Conservation (phyloP, 2,888 invertebrate genomes). For the Aporophyla lueneburgensis region DNA sequence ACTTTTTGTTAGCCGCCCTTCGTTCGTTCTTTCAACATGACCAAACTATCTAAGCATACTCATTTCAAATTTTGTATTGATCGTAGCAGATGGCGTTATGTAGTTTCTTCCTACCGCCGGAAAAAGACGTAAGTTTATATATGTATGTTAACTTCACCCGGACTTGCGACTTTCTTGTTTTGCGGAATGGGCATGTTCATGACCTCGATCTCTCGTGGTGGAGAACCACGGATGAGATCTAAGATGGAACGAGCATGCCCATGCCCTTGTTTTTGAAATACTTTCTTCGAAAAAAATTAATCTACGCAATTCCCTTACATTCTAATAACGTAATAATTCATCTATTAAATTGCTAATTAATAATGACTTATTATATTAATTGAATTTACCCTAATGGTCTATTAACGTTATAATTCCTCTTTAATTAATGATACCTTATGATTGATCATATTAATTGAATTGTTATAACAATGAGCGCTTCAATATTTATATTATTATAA, state of each 20-base stretch:
- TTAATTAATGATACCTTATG: too few relatives aligned
- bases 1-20: too few relatives aligned
- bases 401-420: too few relatives aligned
- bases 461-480: background rate
- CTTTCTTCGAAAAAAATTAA: too few relatives aligned
- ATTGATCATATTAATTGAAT: background rate
- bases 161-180: background rate
- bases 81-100: too few relatives aligned
- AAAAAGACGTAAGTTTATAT: too few relatives aligned
- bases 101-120: too few relatives aligned
- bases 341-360: background rate
- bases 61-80: too few relatives aligned
- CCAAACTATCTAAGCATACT: too few relatives aligned
- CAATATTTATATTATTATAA: background rate
- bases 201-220: background rate
- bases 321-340: background rate
- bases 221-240: background rate
- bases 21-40: too few relatives aligned
- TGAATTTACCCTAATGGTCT: background rate
- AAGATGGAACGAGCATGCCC: background rate
- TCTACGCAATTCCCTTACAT: background rate
- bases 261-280: background rate
- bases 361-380: background rate
- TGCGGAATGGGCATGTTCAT: background rate
- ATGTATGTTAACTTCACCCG: too few relatives aligned